A percentile compares a stretch with the other conserved stretches of the same genome.
Evolutionary conservation across 2,113 vertebrate genomes (phyloP).

Genomic region (Hipposideros armiger): DNA sequence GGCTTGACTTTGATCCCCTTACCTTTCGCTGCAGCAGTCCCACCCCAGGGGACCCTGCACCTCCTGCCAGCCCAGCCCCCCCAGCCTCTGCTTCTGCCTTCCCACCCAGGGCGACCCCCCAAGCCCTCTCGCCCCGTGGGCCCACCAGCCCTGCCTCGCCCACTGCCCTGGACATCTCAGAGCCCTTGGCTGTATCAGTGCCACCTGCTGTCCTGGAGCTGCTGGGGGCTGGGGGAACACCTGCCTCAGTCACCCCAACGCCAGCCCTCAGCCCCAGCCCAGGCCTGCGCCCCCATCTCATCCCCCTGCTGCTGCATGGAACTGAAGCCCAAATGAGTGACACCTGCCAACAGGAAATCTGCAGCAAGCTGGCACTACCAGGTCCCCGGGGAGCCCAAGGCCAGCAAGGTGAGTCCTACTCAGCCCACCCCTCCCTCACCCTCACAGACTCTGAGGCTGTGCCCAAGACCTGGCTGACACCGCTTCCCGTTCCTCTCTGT

Average conservation of each 20-base stretch:
- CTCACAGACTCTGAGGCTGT: background rate
- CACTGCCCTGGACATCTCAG: slow-evolving; percentile 86
- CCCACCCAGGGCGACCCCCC: slow-evolving; percentile 83
- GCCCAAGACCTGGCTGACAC: background rate
- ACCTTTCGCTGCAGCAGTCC: slow-evolving; percentile 85
- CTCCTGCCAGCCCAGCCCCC: slow-evolving; percentile 78
- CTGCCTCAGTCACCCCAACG: slow-evolving; percentile 62
- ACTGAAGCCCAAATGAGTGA: slow-evolving; percentile 88
- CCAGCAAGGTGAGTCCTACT: slow-evolving; percentile 77
- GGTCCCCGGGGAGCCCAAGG: slow-evolving; percentile 31
- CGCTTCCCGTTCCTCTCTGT: background rate
- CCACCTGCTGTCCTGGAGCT: slow-evolving; percentile 90
- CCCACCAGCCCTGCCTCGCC: slow-evolving; percentile 79
- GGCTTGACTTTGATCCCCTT: slow-evolving; percentile 86
- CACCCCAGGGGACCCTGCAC: slow-evolving; percentile 84
- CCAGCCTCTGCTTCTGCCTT: slow-evolving; percentile 83
- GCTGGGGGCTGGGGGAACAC: slow-evolving; percentile 85
- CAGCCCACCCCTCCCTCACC: background rate
- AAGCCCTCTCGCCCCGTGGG: slow-evolving; percentile 84
- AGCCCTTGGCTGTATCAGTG: slow-evolving; percentile 88
- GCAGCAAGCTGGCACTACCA: slow-evolving; percentile 83
- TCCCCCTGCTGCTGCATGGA: slow-evolving; percentile 88
- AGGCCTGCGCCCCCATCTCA: slow-evolving; percentile 86
- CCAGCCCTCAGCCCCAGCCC: slow-evolving; percentile 75
- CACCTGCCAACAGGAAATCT: slow-evolving; percentile 86